phyloP scores from a whole-genome alignment of 1,140 invertebrate genomes.

The Drosophila prosaltans region DNA sequence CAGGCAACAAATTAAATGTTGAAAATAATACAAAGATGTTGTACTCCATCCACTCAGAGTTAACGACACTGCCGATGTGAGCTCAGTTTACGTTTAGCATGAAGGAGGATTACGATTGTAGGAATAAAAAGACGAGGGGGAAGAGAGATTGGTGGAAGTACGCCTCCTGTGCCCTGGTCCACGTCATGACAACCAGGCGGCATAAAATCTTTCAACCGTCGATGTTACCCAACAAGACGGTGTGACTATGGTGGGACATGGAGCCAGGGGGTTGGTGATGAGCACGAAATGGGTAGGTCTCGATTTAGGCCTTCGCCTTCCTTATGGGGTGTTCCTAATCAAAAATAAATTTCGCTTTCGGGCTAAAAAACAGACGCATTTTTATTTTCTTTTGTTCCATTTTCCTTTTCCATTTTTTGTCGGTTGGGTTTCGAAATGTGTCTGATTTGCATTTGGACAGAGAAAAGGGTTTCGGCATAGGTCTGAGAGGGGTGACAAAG shows the following conservation, averaged over 20 bases:
- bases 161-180: slow-evolving; percentile 7
- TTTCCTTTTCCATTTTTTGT: slow-evolving; percentile 38
- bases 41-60: slow-evolving; percentile 60
- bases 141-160: neutral
- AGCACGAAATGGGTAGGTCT: slow-evolving; percentile 35
- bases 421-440: slow-evolving; percentile 63
- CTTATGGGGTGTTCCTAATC: slow-evolving; percentile 53
- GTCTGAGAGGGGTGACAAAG: slow-evolving; percentile 68
- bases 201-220: slow-evolving; percentile 49
- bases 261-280: slow-evolving; percentile 39
- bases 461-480: slow-evolving; percentile 68
- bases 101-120: slow-evolving; percentile 42
- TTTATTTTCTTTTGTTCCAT: slow-evolving; percentile 49
- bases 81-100: slow-evolving; percentile 72
- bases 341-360: slow-evolving; percentile 69
- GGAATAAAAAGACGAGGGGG: neutral
- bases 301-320: neutral
- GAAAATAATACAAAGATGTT: slow-evolving; percentile 81
- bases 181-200: slow-evolving; percentile 69
- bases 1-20: slow-evolving; percentile 80
- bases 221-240: slow-evolving; percentile 26
- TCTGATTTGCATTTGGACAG: slow-evolving; percentile 66
- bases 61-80: slow-evolving; percentile 63
- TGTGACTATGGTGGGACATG: slow-evolving; percentile 3
- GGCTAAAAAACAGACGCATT: slow-evolving; percentile 42